Evolutionary conservation across 2,797 vertebrate genomes (phyloP).

Genomic region (Platalea minor): DNA sequence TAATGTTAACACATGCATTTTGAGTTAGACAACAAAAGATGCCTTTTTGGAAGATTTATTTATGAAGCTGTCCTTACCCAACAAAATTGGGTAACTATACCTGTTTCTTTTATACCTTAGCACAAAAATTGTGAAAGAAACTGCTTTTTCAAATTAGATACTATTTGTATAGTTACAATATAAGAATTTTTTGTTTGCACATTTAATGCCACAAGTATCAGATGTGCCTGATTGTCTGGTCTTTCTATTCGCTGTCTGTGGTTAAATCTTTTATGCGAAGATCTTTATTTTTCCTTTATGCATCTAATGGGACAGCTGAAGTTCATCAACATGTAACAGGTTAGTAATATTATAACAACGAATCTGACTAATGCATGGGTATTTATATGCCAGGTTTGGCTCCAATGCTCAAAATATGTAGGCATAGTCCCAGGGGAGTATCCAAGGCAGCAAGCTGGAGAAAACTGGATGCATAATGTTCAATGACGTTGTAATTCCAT

Average conservation of each 20-base stretch:
- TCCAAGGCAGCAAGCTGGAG: background rate
- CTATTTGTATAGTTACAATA: background rate
- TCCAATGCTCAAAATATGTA: background rate
- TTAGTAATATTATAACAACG: constrained; percentile 64
- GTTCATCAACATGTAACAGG: constrained; percentile 72
- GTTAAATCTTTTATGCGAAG: constrained; percentile 60
- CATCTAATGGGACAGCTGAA: constrained; percentile 76
- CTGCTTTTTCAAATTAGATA: background rate
- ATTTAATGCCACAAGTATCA: background rate
- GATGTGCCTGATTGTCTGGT: background rate
- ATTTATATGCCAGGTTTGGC: constrained; percentile 1
- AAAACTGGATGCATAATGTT: background rate
- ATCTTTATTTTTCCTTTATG: constrained; percentile 74
- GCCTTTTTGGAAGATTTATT: background rate
- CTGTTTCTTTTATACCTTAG: background rate
- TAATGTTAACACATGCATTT: background rate
- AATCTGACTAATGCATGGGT: background rate
- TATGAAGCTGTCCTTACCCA: background rate
- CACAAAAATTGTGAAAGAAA: background rate
- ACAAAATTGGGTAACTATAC: background rate
- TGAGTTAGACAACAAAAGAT: background rate
- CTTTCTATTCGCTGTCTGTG: constrained; percentile 42
- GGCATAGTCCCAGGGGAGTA: background rate
- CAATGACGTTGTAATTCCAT: background rate
- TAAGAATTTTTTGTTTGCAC: background rate